These are phyloP conservation scores for Branchipolynoe longqiensis DNA, from an alignment of 2,888 invertebrate genomes.

Conservation along the genomic window DNA sequence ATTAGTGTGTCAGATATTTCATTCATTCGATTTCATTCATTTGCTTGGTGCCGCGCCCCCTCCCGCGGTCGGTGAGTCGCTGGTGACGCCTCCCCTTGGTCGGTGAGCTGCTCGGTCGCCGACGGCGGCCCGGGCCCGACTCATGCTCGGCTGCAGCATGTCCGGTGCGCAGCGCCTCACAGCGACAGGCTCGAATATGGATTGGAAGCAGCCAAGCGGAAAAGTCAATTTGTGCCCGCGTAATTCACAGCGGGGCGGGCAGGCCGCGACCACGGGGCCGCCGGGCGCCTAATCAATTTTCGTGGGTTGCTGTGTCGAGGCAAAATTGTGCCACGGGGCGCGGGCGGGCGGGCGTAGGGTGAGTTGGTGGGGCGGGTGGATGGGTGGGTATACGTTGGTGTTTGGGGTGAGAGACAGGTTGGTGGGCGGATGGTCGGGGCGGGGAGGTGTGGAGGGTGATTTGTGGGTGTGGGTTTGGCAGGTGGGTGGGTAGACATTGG, in stretches of 20 bases:
- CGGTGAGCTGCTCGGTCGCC: too few species aligned
- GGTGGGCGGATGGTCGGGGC: not conserved
- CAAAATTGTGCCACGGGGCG: constrained; percentile 43
- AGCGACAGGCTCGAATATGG: constrained; percentile 53
- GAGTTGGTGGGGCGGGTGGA: not conserved
- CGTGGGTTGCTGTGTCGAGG: constrained; percentile 8
- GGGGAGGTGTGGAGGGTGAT: not conserved
- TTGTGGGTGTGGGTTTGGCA: not conserved
- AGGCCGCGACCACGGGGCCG: constrained; percentile 36
- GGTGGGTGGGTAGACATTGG: not conserved
- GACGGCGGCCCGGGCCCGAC: not conserved
- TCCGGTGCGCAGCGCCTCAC: constrained; percentile 46
- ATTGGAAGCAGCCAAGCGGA: constrained; percentile 52
- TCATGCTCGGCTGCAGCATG: constrained; percentile 50
- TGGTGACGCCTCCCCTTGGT: too few species aligned
- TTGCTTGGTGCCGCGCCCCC: too few species aligned
- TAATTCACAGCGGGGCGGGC: constrained; percentile 48
- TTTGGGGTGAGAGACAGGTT: not conserved
- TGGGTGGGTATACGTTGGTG: not conserved
- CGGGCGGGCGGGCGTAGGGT: not conserved
- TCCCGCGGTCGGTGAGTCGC: too few species aligned
- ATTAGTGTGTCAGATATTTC: too few species aligned
- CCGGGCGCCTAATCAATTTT: constrained; percentile 48
- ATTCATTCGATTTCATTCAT: too few species aligned
- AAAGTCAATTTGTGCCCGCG: constrained; percentile 55